Evolutionary conservation across 2,888 invertebrate genomes (phyloP).

Genomic region (Limnephilus auricula): DNA sequence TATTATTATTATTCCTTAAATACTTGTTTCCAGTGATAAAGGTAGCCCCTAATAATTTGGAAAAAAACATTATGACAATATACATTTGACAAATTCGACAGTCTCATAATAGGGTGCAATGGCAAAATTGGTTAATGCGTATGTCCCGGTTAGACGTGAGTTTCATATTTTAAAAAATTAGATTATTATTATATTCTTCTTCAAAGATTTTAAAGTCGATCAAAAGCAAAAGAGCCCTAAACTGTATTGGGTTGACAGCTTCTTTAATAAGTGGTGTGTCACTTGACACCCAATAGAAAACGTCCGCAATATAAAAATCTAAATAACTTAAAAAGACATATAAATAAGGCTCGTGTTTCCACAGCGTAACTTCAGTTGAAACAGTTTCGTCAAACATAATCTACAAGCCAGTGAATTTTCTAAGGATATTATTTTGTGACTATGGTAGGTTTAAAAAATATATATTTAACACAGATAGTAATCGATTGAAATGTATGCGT

Average conservation of each 20-base stretch:
- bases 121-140: too few species aligned
- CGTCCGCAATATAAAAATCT: conserved; percentile 24
- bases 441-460: neutral
- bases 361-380: neutral
- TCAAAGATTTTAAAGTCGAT: neutral
- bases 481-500: neutral
- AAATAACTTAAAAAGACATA: neutral
- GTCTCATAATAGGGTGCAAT: too few species aligned
- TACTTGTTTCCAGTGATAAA: too few species aligned
- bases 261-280: neutral
- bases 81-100: too few species aligned
- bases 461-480: neutral
- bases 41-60: too few species aligned
- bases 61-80: too few species aligned
- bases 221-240: neutral
- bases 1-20: too few species aligned
- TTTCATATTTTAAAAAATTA: too few species aligned
- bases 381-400: conserved; percentile 10
- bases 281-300: conserved; percentile 5
- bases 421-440: conserved; percentile 26
- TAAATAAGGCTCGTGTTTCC: conserved; percentile 5
- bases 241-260: neutral
- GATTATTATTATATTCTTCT: too few species aligned
- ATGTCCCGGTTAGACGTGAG: too few species aligned
- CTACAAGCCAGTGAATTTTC: neutral